These are phyloP conservation scores for Cinclus mexicanus DNA, from an alignment of 2,113 vertebrate species.

Conservation along the genomic window DNA sequence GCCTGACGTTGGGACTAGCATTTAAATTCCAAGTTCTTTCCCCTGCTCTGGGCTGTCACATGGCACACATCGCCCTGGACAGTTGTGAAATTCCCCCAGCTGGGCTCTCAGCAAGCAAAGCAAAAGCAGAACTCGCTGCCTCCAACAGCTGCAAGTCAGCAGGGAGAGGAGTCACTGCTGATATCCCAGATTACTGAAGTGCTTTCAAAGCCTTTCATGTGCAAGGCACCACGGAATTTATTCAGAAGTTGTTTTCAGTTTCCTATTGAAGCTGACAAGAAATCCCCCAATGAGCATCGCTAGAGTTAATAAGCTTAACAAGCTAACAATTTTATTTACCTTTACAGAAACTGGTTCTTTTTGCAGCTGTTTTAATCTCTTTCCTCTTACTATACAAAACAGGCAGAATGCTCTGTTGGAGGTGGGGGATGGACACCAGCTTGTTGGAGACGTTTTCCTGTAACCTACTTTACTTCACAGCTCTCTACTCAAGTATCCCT, in stretches of 20 bases:
- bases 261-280: constrained; percentile 60
- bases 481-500: neutral
- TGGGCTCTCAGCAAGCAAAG: neutral
- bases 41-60: neutral
- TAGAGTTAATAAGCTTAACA: constrained; percentile 63
- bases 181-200: constrained; percentile 37
- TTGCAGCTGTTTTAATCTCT: neutral
- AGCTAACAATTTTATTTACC: constrained; percentile 60
- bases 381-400: neutral
- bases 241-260: constrained; percentile 30
- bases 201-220: constrained; percentile 38
- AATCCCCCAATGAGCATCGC: constrained; percentile 10
- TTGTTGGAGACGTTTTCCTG: neutral
- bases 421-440: neutral
- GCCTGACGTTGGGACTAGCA: neutral
- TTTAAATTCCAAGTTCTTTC: neutral
- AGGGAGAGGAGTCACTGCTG: neutral
- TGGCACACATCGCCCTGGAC: neutral
- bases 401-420: neutral
- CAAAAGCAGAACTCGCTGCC: neutral
- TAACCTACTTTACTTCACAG: neutral
- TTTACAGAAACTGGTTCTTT: constrained; percentile 23
- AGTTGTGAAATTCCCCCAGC: neutral
- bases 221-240: neutral
- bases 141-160: constrained; percentile 25